Percentiles rank a stretch among this genome's conserved stretches.
Conservation (phyloP, 2,113 vertebrate genomes). For the Limnothrissa miodon region DNA sequence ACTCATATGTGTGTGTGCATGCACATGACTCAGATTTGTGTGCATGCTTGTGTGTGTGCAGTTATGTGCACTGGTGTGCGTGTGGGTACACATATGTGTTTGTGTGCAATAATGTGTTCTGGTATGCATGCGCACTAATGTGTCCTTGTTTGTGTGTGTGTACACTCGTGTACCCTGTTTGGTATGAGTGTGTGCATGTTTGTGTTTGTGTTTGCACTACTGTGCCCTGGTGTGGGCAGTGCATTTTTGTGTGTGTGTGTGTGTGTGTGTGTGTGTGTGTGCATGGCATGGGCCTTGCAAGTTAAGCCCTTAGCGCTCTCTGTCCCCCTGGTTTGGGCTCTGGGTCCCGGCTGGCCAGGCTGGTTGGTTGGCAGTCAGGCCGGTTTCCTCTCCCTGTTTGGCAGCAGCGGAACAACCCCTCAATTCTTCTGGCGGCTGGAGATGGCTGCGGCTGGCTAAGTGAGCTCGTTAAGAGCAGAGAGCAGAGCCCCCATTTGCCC, state of each 20-base stretch:
- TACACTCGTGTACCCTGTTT: not conserved
- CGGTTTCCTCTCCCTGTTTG: slow-evolving; percentile 53
- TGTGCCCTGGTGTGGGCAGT: not conserved
- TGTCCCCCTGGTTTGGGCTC: not conserved
- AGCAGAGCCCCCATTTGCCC: slow-evolving; percentile 46
- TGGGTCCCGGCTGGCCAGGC: not conserved
- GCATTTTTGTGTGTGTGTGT: not conserved
- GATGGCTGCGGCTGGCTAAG: slow-evolving; percentile 55
- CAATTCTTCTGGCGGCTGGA: slow-evolving; percentile 54
- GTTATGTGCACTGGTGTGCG: not conserved
- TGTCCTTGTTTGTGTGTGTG: not conserved
- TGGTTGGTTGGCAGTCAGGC: not conserved
- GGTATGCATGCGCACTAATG: too few species aligned
- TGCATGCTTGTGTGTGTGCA: not conserved
- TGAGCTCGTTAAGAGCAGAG: slow-evolving; percentile 56
- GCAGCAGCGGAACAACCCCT: slow-evolving; percentile 57
- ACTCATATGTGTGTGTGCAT: not conserved
- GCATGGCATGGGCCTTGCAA: not conserved
- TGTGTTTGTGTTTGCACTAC: not conserved
- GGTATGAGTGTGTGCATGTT: not conserved
- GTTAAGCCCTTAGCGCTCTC: not conserved
- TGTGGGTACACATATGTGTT: not conserved
- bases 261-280: not conserved
- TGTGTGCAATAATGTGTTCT: not conserved
- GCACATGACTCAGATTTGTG: too few species aligned